Evolutionary conservation across 2,797 vertebrate species (phyloP), one percentile per base, ranked within the genome.

Genomic region (Microcaecilia unicolor): DNA sequence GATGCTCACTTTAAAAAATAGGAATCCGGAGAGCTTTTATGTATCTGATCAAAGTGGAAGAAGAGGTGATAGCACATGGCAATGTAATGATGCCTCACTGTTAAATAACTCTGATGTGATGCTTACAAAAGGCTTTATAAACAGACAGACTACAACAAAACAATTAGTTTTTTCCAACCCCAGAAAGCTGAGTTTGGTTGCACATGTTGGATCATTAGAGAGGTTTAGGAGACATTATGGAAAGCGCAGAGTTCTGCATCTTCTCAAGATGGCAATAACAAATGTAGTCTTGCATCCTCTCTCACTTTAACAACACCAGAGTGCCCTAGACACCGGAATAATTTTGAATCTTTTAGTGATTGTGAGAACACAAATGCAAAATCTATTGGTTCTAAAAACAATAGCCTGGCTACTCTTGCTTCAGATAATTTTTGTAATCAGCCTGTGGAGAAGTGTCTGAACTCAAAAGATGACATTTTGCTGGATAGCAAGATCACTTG

Each of bases 171-270:
- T n/a, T n/a, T n/a, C n/a, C n/a, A n/a, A n/a, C n/a, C n/a, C 3
- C 6, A 70, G 60, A 54, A 90, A 74, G 54, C 51, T 86, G 44
- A 70, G 71, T 23, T 59, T 85, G 37, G 41, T 45, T 43, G 55
- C 55, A 10, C 79, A 82, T 15, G 32, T 70, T 15, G 88, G 88
- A 22, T 90, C 92, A 1, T 81, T 99, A 35, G 91, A 96, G 46
- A 87, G 67, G 52, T 99, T 99, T 63, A 86, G 84, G 63, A 89
- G 87, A 58, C 60, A 52, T 1, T 91, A 84, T 53, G 81, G 19
- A 86, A 71, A 6, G 12, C 51, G 28, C 49, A 24, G 34, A 39
- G 24, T 35, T 22, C 1, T 0, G 6, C 32, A 14, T 15, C 48
- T 2, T 5, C 3, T 1, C 15, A 31, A 10, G 31, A 55, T 37